Percentiles rank a stretch among this genome's conserved stretches.
Conservation (phyloP, 2,113 vertebrate species). For the Poeciliopsis occidentalis region DNA sequence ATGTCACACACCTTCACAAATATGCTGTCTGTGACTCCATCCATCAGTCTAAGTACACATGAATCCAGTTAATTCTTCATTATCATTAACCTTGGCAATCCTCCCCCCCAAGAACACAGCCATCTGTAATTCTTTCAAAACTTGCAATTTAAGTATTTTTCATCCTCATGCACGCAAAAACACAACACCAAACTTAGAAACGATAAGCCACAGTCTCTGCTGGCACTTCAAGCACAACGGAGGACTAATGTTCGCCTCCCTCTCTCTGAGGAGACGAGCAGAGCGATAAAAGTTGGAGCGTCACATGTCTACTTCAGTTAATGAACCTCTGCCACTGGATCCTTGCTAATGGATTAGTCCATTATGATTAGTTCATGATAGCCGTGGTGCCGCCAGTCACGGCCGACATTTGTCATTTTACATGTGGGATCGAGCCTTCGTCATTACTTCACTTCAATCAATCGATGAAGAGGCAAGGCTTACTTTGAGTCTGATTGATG, state of each 20-base stretch:
- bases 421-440: constrained; percentile 49
- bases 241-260: constrained; percentile 41
- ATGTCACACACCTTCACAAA: constrained; percentile 20
- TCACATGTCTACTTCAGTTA: constrained; percentile 72
- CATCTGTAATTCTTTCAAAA: constrained; percentile 79
- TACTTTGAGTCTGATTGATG: constrained; percentile 62
- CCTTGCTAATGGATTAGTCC: constrained; percentile 78
- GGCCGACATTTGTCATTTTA: constrained; percentile 72
- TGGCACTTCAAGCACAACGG: constrained; percentile 20
- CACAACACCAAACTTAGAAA: constrained; percentile 9
- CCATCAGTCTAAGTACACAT: constrained; percentile 81
- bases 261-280: constrained; percentile 50
- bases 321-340: constrained; percentile 74
- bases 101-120: constrained; percentile 69
- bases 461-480: constrained; percentile 54
- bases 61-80: constrained; percentile 80
- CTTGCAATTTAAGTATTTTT: constrained; percentile 56
- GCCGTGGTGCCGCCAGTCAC: constrained; percentile 48
- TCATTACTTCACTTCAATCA: constrained; percentile 64
- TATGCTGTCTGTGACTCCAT: constrained; percentile 64
- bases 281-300: constrained; percentile 65
- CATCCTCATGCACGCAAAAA: constrained; percentile 27
- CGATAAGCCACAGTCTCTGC: constrained; percentile 20
- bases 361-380: constrained; percentile 73
- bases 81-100: constrained; percentile 82